A percentile compares a stretch with the other conserved stretches of the same genome.
Conservation (phyloP, 2,797 vertebrate species). For the Nyctalus aviator region DNA sequence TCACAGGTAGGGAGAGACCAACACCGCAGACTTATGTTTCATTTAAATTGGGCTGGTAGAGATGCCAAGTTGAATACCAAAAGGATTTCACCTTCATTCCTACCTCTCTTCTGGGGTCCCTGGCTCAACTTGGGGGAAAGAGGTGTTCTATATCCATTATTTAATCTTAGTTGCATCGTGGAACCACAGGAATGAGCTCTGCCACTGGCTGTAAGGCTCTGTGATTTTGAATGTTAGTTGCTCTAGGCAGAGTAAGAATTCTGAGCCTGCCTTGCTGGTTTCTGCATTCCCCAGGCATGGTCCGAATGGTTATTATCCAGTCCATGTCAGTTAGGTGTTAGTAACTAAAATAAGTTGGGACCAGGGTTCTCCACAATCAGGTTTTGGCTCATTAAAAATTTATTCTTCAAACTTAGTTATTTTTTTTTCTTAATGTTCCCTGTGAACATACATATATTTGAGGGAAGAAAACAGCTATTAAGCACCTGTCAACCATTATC, state of each 20-base stretch:
- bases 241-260: not conserved
- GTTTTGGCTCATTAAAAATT: not conserved
- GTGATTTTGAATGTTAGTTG: not conserved
- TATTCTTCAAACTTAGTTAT: not conserved
- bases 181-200: not conserved
- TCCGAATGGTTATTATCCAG: not conserved
- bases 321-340: not conserved
- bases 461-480: not conserved
- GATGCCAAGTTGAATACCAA: not conserved
- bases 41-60: not conserved
- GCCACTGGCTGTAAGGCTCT: not conserved
- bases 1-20: constrained; percentile 91
- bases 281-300: fast-evolving
- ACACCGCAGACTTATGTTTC: not conserved
- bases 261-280: not conserved
- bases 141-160: not conserved
- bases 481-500: not conserved
- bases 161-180: not conserved
- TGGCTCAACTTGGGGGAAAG: not conserved
- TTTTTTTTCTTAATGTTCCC: not conserved
- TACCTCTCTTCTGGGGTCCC: too few relatives aligned
- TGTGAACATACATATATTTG: not conserved
- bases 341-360: not conserved
- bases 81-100: not conserved
- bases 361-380: not conserved